Evolutionary conservation across 2,888 invertebrate genomes (phyloP).

Genomic region (Anodontia alba): DNA sequence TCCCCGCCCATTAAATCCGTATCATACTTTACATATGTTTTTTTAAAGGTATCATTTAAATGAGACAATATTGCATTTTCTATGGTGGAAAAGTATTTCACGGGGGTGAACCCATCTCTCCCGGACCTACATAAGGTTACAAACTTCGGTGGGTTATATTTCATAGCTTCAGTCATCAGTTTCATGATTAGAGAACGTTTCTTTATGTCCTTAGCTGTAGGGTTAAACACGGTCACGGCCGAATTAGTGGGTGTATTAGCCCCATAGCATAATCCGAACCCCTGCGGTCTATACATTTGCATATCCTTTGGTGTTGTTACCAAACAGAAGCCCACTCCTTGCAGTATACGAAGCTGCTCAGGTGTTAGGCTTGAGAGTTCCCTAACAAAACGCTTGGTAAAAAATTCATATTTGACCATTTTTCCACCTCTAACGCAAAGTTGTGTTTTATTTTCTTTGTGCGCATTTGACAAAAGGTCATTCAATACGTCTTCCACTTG

Average conservation of each 20-base stretch:
- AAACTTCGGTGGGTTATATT: slow-evolving; percentile 56
- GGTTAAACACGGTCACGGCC: slow-evolving; percentile 64
- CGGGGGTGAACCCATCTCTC: slow-evolving; percentile 80
- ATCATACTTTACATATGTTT: slow-evolving; percentile 71
- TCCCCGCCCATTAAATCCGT: slow-evolving; percentile 74
- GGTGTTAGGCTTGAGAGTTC: slow-evolving; percentile 52
- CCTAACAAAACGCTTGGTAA: slow-evolving; percentile 33
- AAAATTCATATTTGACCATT: background rate
- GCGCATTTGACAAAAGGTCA: background rate
- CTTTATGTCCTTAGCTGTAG: slow-evolving; percentile 58
- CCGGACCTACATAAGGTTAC: slow-evolving; percentile 79
- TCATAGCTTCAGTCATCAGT: slow-evolving; percentile 52
- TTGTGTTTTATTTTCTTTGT: background rate
- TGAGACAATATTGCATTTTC: slow-evolving; percentile 68
- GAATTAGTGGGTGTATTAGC: slow-evolving; percentile 67
- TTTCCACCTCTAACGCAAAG: background rate
- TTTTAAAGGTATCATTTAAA: slow-evolving; percentile 52
- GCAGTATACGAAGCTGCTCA: slow-evolving; percentile 63
- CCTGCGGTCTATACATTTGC: slow-evolving; percentile 28
- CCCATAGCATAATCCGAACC: slow-evolving; percentile 73
- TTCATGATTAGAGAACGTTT: slow-evolving; percentile 55
- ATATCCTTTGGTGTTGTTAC: slow-evolving; percentile 64
- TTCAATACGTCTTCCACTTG: background rate
- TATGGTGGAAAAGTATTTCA: slow-evolving; percentile 67
- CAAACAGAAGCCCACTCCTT: slow-evolving; percentile 73